Evolutionary conservation across 2,797 vertebrate genomes (phyloP).

Genomic region (Petrocephalus schoutedeni): DNA sequence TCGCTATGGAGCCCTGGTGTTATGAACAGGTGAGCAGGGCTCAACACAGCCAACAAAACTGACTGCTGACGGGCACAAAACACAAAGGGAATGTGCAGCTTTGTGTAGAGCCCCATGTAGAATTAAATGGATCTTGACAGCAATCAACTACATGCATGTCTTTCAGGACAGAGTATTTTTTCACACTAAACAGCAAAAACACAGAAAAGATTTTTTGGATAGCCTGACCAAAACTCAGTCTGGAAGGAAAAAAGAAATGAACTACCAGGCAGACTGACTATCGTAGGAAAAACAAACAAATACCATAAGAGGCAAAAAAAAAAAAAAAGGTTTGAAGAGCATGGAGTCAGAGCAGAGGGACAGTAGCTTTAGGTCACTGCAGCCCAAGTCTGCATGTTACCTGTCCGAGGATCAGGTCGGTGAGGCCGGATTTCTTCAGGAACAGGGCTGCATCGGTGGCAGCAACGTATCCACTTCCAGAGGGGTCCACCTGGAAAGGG

Average conservation of each 20-base stretch:
- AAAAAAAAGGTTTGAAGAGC: not conserved
- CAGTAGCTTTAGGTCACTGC: not conserved
- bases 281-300: not conserved
- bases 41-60: not conserved
- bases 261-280: not conserved
- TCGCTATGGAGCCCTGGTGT: not conserved
- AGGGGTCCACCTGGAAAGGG: constrained; percentile 76
- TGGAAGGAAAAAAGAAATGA: not conserved
- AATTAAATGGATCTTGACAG: not conserved
- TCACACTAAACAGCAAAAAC: not conserved
- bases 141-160: not conserved
- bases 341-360: not conserved
- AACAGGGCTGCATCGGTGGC: constrained; percentile 91
- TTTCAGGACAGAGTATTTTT: not conserved
- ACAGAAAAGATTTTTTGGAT: not conserved
- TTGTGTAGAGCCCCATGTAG: not conserved
- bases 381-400: constrained; percentile 49
- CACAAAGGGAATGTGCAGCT: not conserved
- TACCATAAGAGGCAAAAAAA: not conserved
- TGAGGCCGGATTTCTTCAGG: constrained; percentile 88
- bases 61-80: not conserved
- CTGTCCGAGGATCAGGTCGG: constrained; percentile 91
- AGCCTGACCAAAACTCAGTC: not conserved
- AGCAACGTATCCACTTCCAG: constrained; percentile 78
- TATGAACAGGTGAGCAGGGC: not conserved